phyloP scores from a whole-genome alignment of 2,888 invertebrate species.

The Tortrix viridana region DNA sequence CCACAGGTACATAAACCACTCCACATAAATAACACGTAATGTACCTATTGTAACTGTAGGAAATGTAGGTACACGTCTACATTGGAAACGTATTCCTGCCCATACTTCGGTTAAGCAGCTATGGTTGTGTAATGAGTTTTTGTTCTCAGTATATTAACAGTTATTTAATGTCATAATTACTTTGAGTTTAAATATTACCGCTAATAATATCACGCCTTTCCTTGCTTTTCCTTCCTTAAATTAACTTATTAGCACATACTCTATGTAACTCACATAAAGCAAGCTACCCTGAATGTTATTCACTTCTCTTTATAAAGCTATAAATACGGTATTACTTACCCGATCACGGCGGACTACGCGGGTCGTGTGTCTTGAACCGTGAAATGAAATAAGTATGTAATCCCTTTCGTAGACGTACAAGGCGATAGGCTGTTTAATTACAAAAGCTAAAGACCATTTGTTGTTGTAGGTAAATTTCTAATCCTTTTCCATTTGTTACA shows the following conservation, averaged over 20 bases:
- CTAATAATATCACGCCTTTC: too few relatives aligned
- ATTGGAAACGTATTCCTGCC: not conserved
- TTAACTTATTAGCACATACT: slow-evolving; percentile 1
- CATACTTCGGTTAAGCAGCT: not conserved
- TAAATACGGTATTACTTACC: slow-evolving; percentile 26
- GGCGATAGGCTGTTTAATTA: slow-evolving; percentile 67
- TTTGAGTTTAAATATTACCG: too few relatives aligned
- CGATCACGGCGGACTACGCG: slow-evolving; percentile 46
- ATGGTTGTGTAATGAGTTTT: too few relatives aligned
- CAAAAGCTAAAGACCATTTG: slow-evolving; percentile 44
- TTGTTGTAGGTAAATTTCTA: slow-evolving; percentile 41
- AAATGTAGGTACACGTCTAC: too few relatives aligned
- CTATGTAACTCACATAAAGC: slow-evolving; percentile 8
- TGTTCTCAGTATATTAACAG: too few relatives aligned
- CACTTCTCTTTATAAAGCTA: slow-evolving; percentile 19
- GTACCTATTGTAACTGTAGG: not conserved
- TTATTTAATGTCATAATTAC: too few relatives aligned
- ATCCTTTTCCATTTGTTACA: slow-evolving; percentile 44
- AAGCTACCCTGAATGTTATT: slow-evolving; percentile 18
- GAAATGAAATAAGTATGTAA: slow-evolving; percentile 68
- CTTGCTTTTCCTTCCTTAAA: not conserved
- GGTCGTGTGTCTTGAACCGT: slow-evolving; percentile 55
- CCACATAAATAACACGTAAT: slow-evolving; percentile 41
- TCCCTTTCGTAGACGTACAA: slow-evolving; percentile 56
- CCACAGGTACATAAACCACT: slow-evolving; percentile 47